These are phyloP conservation scores for Drosophila rhopaloa DNA, from an alignment of 1,140 invertebrate species.

Conservation along the genomic window DNA sequence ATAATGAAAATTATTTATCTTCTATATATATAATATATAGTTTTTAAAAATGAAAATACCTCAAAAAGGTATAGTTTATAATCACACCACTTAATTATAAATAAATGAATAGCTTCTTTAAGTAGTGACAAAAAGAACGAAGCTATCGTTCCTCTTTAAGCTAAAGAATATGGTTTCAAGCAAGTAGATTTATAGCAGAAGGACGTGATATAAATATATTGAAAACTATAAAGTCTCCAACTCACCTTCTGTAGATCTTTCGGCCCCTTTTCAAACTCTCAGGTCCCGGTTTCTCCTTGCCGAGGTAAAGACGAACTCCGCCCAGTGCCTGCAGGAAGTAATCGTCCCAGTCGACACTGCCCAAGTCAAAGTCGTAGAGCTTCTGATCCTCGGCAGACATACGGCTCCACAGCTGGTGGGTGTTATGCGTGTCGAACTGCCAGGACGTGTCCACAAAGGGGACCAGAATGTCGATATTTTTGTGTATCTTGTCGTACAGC, in stretches of 20 bases:
- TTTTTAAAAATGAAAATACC: too few relatives aligned
- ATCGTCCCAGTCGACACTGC: conserved; percentile 87
- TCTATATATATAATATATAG: too few relatives aligned
- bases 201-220: too few relatives aligned
- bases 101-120: too few relatives aligned
- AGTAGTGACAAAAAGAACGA: too few relatives aligned
- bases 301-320: conserved; percentile 88
- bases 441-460: conserved; percentile 90
- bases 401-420: conserved; percentile 86
- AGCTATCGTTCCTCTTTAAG: too few relatives aligned
- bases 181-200: too few relatives aligned
- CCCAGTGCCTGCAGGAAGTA: conserved; percentile 87
- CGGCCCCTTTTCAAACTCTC: conserved; percentile 72
- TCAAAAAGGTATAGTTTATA: too few relatives aligned
- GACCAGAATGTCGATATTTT: conserved; percentile 88
- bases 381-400: conserved; percentile 87
- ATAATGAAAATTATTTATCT: too few relatives aligned
- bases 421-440: conserved; percentile 89
- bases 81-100: too few relatives aligned
- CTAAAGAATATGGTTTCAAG: too few relatives aligned
- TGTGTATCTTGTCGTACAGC: conserved; percentile 89
- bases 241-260: conserved; percentile 15
- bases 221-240: background rate
- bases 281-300: conserved; percentile 88
- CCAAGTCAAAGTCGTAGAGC: conserved; percentile 89